phyloP scores from a whole-genome alignment of 2,797 vertebrate species.

The Hephaestus fuliginosus region DNA sequence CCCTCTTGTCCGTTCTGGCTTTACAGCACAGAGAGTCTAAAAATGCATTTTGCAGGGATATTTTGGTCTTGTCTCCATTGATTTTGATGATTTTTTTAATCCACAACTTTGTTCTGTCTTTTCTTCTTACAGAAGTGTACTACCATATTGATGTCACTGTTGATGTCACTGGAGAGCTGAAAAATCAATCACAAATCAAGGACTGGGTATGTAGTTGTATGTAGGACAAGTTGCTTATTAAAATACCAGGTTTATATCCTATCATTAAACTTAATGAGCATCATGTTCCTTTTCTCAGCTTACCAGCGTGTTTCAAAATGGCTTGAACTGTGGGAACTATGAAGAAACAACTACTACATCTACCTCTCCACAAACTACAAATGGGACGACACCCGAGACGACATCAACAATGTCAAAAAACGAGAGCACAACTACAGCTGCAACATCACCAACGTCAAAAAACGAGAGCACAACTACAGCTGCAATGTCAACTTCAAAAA shows the following conservation, averaged over 20 bases:
- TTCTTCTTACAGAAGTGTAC: constrained; percentile 36
- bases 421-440: not conserved
- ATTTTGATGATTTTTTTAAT: not conserved
- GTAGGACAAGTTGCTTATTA: not conserved
- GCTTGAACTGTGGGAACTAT: constrained; percentile 40
- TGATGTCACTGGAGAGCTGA: not conserved
- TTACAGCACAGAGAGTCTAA: not conserved
- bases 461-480: not conserved
- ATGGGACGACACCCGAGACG: not conserved
- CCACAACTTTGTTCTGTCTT: not conserved
- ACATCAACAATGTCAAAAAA: not conserved
- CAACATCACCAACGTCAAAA: not conserved
- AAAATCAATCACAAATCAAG: constrained; percentile 45
- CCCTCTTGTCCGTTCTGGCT: not conserved
- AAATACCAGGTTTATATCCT: not conserved
- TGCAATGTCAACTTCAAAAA: not conserved
- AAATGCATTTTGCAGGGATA: not conserved
- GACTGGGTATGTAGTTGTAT: constrained; percentile 69
- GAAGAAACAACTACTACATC: constrained; percentile 21
- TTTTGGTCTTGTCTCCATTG: not conserved
- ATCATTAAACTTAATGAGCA: constrained; percentile 3
- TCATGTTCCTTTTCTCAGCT: constrained; percentile 64
- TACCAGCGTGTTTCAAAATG: constrained; percentile 42
- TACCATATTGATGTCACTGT: constrained; percentile 70
- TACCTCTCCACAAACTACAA: constrained; percentile 12